Percentiles rank a stretch among this genome's conserved stretches.
phyloP scores from a whole-genome alignment of 2,113 vertebrate genomes.

The Uria lomvia region DNA sequence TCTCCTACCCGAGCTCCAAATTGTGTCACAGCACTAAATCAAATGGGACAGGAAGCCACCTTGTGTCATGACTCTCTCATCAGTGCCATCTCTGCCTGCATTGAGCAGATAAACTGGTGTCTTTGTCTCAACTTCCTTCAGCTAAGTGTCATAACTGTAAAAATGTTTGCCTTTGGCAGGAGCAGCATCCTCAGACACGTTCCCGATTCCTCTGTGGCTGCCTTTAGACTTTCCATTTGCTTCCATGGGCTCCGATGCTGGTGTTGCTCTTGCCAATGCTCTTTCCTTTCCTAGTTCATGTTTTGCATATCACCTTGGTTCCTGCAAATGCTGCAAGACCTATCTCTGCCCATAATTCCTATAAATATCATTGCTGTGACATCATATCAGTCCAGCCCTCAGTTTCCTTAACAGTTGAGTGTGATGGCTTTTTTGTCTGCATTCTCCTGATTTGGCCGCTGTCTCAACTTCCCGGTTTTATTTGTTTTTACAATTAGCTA shows the following conservation, averaged over 20 bases:
- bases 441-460: background rate
- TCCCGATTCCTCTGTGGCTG: background rate
- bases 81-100: background rate
- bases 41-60: background rate
- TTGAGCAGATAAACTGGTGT: background rate
- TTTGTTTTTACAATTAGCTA: background rate
- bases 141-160: background rate
- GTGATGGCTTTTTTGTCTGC: background rate
- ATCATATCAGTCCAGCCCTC: background rate
- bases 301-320: background rate
- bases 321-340: background rate
- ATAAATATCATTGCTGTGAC: background rate
- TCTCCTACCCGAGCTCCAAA: background rate
- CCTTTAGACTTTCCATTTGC: background rate
- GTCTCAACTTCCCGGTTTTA: background rate
- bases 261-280: background rate
- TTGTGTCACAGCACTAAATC: background rate
- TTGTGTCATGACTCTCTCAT: background rate
- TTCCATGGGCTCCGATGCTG: background rate
- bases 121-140: background rate
- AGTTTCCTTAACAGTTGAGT: background rate
- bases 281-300: background rate
- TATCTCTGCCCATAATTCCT: background rate
- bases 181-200: background rate
- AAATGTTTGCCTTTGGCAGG: background rate